phyloP scores from a whole-genome alignment of 2,888 invertebrate genomes.

The Drosophila prostipennis region DNA sequence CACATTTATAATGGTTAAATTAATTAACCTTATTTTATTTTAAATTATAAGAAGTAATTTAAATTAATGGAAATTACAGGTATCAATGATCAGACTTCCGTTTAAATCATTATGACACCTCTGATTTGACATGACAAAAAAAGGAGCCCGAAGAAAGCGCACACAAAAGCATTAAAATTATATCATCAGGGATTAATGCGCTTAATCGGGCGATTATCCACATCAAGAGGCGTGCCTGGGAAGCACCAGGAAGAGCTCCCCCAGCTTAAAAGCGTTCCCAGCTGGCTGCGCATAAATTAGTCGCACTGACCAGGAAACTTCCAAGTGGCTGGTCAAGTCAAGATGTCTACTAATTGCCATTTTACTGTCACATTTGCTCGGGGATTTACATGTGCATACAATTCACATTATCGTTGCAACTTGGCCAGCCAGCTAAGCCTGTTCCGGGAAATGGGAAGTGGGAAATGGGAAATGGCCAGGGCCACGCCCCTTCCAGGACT shows the following conservation, averaged over 20 bases:
- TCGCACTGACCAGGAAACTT: slow-evolving; percentile 37
- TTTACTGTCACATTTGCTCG: slow-evolving; percentile 72
- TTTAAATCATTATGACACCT: background rate
- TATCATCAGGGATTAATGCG: slow-evolving; percentile 49
- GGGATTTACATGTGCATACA: slow-evolving; percentile 74
- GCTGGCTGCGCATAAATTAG: slow-evolving; percentile 33
- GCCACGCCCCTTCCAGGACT: slow-evolving; percentile 35
- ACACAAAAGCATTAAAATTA: no score
- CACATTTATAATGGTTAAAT: background rate
- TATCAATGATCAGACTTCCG: background rate
- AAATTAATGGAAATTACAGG: background rate
- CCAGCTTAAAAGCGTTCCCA: slow-evolving; percentile 3
- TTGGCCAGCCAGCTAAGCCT: slow-evolving; percentile 47
- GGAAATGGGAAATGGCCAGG: slow-evolving; percentile 21
- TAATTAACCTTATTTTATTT: background rate
- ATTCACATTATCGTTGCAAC: slow-evolving; percentile 61
- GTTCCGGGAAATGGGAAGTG: slow-evolving; percentile 24
- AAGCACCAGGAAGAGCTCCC: slow-evolving; percentile 2
- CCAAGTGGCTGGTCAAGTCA: slow-evolving; percentile 53
- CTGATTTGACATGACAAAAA: background rate
- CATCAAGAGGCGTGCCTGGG: slow-evolving; percentile 26
- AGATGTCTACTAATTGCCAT: slow-evolving; percentile 70
- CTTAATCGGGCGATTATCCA: slow-evolving; percentile 44
- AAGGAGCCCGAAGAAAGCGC: no score
- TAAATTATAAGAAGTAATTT: background rate